Evolutionary conservation across 1,140 invertebrate species (phyloP).

Genomic region (Cotesia glomerata): DNA sequence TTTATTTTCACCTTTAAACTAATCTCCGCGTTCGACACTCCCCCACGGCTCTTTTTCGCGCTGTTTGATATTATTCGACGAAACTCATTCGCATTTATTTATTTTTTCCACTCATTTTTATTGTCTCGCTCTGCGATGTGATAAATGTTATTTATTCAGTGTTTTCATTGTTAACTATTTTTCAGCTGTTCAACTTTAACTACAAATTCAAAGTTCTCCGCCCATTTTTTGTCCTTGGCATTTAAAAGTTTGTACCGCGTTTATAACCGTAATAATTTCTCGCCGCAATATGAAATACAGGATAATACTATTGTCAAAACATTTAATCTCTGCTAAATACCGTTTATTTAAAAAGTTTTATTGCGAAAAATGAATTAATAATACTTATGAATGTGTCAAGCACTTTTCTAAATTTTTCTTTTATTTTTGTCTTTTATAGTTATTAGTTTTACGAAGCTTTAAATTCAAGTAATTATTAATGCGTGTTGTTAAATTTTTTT

Average conservation of each 20-base stretch:
- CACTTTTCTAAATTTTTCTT: too few relatives aligned
- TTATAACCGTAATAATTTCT: background rate
- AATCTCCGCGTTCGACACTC: background rate
- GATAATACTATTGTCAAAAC: background rate
- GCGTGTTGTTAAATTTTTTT: too few relatives aligned
- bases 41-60: background rate
- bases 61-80: background rate
- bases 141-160: too few relatives aligned
- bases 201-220: constrained; percentile 7
- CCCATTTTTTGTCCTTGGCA: constrained; percentile 5
- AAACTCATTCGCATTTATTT: too few relatives aligned
- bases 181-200: background rate
- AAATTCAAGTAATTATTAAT: too few relatives aligned
- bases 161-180: too few relatives aligned
- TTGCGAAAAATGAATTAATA: background rate
- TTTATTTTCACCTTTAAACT: constrained; percentile 29
- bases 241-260: background rate
- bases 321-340: background rate
- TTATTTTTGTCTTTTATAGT: too few relatives aligned
- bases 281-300: too few relatives aligned
- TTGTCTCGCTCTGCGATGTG: too few relatives aligned
- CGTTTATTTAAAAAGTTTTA: background rate
- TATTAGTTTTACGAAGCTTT: too few relatives aligned
- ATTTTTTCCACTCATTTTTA: too few relatives aligned
- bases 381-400: too few relatives aligned